Evolutionary conservation across 2,113 vertebrate species (phyloP).

Genomic region (Mormoops blainvillei): DNA sequence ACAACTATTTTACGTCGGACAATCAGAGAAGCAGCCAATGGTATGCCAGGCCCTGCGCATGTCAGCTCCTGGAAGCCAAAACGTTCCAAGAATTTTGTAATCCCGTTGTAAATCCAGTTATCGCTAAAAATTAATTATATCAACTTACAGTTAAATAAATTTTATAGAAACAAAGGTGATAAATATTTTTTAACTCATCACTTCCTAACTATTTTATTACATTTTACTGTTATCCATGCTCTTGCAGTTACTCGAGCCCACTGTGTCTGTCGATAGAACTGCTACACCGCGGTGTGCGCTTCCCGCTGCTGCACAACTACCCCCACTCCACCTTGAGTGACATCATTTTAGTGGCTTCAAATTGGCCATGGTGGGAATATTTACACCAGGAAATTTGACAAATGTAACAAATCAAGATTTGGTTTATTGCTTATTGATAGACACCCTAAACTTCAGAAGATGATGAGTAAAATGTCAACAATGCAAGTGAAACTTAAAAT

Average conservation of each 20-base stretch:
- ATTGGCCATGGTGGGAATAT: too few relatives aligned
- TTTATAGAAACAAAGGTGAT: too few relatives aligned
- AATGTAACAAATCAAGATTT: background rate
- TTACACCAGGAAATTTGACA: background rate
- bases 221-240: background rate
- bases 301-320: background rate
- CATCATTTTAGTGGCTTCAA: background rate
- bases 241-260: background rate
- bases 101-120: background rate
- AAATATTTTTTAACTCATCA: too few relatives aligned
- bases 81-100: background rate
- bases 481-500: background rate
- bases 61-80: background rate
- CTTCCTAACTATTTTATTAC: too few relatives aligned
- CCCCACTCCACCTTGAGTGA: background rate
- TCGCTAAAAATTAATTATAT: background rate
- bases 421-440: background rate
- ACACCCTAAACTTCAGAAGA: background rate
- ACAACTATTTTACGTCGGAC: background rate
- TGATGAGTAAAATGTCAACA: background rate
- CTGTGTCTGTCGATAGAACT: background rate
- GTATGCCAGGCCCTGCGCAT: background rate
- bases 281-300: background rate
- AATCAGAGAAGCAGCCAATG: background rate
- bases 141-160: too few relatives aligned